These are phyloP conservation scores for Porites lobata DNA, from an alignment of 92 coral and sea anemone genomes.

Conservation along the genomic window DNA sequence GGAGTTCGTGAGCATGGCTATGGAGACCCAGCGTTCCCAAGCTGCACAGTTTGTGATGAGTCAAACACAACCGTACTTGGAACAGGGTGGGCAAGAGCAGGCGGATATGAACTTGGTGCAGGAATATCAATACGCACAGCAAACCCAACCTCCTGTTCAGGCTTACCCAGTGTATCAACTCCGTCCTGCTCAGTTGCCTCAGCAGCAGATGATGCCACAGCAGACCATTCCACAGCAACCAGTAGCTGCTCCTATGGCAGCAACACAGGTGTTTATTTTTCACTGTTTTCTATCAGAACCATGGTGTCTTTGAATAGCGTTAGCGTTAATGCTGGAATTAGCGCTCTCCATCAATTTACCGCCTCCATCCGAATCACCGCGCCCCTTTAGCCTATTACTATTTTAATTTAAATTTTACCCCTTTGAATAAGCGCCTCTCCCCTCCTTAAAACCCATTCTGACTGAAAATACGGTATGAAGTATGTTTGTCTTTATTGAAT, in stretches of 20 bases:
- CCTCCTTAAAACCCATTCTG: too few species aligned
- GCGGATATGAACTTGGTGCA: slow-evolving; percentile 51
- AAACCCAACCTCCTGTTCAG: slow-evolving; percentile 67
- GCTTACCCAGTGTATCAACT: slow-evolving; percentile 85
- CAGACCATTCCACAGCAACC: slow-evolving; percentile 80
- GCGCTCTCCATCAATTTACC: too few species aligned
- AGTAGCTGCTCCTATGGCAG: slow-evolving; percentile 69
- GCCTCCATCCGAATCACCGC: too few species aligned
- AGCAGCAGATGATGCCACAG: slow-evolving; percentile 78
- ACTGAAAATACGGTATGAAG: too few species aligned
- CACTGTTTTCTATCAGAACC: background rate
- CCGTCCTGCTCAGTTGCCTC: slow-evolving; percentile 82
- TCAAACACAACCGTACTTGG: slow-evolving; percentile 67
- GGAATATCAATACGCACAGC: slow-evolving; percentile 69
- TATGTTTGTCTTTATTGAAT: too few species aligned
- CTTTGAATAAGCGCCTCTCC: too few species aligned
- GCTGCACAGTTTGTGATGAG: slow-evolving; percentile 51
- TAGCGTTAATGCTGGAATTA: too few species aligned
- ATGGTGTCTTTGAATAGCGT: background rate
- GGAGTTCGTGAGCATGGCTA: slow-evolving; percentile 47
- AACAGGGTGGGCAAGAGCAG: slow-evolving; percentile 63
- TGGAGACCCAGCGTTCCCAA: slow-evolving; percentile 53
- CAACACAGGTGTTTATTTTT: slow-evolving; percentile 65
- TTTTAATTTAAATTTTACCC: too few species aligned
- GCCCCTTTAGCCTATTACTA: too few species aligned